These are phyloP conservation scores for Phalloptychus januarius DNA, from an alignment of 2,797 vertebrate genomes.

Conservation along the genomic window DNA sequence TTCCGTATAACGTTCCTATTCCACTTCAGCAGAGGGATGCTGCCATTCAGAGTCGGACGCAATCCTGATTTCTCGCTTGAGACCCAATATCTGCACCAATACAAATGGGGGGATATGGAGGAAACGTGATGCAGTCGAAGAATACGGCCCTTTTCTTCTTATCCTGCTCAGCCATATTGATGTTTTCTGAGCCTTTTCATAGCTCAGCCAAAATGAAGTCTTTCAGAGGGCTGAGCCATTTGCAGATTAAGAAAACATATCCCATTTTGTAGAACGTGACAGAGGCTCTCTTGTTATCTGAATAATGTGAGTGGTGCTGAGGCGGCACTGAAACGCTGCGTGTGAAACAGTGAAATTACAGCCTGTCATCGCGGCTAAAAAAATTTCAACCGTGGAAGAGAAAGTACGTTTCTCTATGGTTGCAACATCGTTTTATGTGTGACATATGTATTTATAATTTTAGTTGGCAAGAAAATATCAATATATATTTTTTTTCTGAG, in stretches of 20 bases:
- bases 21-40: slow-evolving; percentile 63
- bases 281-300: slow-evolving; percentile 73
- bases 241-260: slow-evolving; percentile 80
- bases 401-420: slow-evolving; percentile 34
- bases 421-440: slow-evolving; percentile 16
- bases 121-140: slow-evolving; percentile 64
- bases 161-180: slow-evolving; percentile 80
- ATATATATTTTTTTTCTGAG: not conserved
- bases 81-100: slow-evolving; percentile 79
- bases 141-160: slow-evolving; percentile 79
- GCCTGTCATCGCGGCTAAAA: slow-evolving; percentile 30
- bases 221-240: slow-evolving; percentile 69
- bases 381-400: slow-evolving; percentile 28
- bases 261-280: slow-evolving; percentile 72
- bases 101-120: slow-evolving; percentile 75
- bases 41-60: slow-evolving; percentile 60
- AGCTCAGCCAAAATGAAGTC: slow-evolving; percentile 79
- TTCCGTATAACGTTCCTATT: slow-evolving; percentile 81
- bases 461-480: not conserved
- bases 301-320: slow-evolving; percentile 75
- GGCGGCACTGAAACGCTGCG: slow-evolving; percentile 61
- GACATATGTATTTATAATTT: slow-evolving; percentile 19
- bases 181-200: slow-evolving; percentile 77
- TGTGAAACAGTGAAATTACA: slow-evolving; percentile 67
- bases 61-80: slow-evolving; percentile 75